These are phyloP conservation scores for Platygyra sinensis DNA, from an alignment of 64 coral and sea anemone species.

Conservation along the genomic window DNA sequence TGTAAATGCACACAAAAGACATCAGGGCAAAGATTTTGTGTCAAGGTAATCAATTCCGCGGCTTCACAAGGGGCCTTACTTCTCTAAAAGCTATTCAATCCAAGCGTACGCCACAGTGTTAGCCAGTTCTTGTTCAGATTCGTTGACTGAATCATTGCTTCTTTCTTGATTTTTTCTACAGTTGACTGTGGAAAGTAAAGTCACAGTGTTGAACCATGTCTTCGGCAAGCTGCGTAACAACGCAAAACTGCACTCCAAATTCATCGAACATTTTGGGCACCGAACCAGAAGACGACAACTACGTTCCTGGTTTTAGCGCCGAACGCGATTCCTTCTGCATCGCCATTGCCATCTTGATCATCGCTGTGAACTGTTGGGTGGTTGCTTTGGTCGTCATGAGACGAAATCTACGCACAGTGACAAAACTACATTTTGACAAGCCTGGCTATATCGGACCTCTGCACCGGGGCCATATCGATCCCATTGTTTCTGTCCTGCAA, in stretches of 20 bases:
- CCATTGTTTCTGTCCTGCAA: constrained; percentile 65
- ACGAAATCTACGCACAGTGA: constrained; percentile 56
- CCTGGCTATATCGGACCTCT: constrained; percentile 71
- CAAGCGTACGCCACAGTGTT: too few species aligned
- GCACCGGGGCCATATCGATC: constrained; percentile 53
- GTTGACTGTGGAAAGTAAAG: background rate
- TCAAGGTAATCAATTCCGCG: background rate
- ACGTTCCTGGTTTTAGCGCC: constrained; percentile 10
- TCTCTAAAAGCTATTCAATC: background rate
- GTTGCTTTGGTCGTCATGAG: constrained; percentile 31
- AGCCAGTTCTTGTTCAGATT: too few species aligned
- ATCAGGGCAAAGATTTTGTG: background rate
- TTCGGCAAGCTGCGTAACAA: background rate
- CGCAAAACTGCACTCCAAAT: background rate
- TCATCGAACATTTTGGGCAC: background rate
- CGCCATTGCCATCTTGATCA: constrained; percentile 50
- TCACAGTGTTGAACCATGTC: background rate
- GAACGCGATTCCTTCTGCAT: constrained; percentile 27
- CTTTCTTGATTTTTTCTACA: background rate
- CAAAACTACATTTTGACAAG: constrained; percentile 79
- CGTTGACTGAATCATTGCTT: background rate
- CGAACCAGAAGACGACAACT: background rate
- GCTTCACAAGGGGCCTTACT: background rate
- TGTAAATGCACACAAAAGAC: background rate
- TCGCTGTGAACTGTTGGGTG: constrained; percentile 60